Percentiles rank a stretch among this genome's conserved stretches.
Conservation (phyloP, 2,888 invertebrate species). For the Epirrhoe alternata region DNA sequence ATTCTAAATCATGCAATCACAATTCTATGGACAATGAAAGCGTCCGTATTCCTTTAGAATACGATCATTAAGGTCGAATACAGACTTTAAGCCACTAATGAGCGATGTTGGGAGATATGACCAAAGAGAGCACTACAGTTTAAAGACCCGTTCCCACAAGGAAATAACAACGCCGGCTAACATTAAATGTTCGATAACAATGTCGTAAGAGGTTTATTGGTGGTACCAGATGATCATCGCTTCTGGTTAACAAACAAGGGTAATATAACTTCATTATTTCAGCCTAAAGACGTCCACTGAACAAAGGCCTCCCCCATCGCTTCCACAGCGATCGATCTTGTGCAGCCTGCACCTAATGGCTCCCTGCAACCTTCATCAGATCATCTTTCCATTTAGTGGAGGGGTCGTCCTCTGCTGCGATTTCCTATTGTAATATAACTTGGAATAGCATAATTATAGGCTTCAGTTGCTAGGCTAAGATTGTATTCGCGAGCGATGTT, state of each 20-base stretch:
- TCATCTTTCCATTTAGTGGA: too few relatives aligned
- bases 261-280: too few relatives aligned
- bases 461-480: too few relatives aligned
- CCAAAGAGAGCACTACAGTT: slow-evolving; percentile 11
- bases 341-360: too few relatives aligned
- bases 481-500: too few relatives aligned
- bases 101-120: slow-evolving; percentile 21
- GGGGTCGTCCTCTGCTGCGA: too few relatives aligned
- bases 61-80: neutral
- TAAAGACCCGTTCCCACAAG: slow-evolving; percentile 2
- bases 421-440: too few relatives aligned
- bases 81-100: slow-evolving; percentile 19
- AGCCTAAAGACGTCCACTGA: too few relatives aligned
- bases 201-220: neutral
- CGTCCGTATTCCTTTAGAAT: slow-evolving; percentile 3
- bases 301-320: too few relatives aligned
- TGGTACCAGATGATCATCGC: neutral
- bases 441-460: too few relatives aligned
- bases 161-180: slow-evolving; percentile 16
- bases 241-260: neutral
- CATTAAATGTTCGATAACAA: slow-evolving; percentile 5
- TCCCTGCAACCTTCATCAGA: too few relatives aligned
- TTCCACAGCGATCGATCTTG: too few relatives aligned
- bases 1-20: neutral
- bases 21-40: neutral